Conservation (phyloP, 2,888 invertebrate species). For the Smittia sp. region DNA sequence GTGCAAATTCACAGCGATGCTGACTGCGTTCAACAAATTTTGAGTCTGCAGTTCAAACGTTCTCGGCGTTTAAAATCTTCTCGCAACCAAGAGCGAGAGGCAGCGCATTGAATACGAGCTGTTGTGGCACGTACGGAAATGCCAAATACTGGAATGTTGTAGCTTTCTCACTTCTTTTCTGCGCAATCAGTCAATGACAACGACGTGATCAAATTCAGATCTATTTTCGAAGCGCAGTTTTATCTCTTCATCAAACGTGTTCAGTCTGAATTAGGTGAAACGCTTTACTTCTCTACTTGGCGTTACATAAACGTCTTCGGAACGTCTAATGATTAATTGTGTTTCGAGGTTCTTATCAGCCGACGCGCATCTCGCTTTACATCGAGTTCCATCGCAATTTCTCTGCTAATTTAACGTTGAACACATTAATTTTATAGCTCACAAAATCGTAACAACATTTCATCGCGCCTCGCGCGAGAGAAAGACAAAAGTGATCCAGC, state of each 20-base stretch:
- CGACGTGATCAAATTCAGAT: no score
- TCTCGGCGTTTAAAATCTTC: background rate
- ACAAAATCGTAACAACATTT: conserved; percentile 13
- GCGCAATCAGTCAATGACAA: background rate
- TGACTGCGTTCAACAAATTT: no score
- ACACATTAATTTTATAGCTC: conserved; percentile 12
- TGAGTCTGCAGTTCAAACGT: background rate
- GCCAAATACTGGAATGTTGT: background rate
- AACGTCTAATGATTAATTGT: background rate
- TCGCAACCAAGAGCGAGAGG: no score
- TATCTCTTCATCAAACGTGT: background rate
- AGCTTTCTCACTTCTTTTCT: background rate
- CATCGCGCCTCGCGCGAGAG: background rate
- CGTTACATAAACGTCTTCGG: background rate
- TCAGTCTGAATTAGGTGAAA: background rate
- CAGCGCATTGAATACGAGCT: no score
- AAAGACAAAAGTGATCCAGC: background rate
- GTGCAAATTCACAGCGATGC: background rate
- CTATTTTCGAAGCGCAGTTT: no score
- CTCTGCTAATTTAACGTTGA: background rate
- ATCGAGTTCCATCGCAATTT: background rate
- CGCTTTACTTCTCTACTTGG: background rate
- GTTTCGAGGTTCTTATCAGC: conserved; percentile 1
- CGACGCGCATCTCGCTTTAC: background rate
- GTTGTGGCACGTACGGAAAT: background rate